Evolutionary conservation across 2,888 invertebrate species (phyloP).

Genomic region (Coelogynopora nodosa): DNA sequence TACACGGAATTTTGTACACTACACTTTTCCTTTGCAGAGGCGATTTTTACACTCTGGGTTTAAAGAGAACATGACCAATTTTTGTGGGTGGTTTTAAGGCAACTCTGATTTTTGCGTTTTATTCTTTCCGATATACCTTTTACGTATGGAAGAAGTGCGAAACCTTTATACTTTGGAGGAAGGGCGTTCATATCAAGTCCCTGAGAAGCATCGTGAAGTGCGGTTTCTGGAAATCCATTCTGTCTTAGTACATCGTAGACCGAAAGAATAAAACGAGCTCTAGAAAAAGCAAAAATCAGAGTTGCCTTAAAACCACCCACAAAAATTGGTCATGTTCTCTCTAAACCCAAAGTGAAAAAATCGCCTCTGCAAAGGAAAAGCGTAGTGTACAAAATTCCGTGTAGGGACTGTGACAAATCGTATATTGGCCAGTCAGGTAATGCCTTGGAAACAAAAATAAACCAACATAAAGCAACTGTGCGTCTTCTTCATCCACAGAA

Average conservation of each 20-base stretch:
- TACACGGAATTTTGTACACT: background rate
- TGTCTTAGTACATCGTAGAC: no score
- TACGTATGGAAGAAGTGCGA: no score
- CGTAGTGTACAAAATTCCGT: background rate
- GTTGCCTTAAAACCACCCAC: constrained; percentile 10
- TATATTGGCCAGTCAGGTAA: constrained; percentile 24
- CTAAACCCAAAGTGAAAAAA: background rate
- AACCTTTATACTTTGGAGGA: no score
- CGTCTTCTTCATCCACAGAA: constrained; percentile 7
- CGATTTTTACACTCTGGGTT: background rate
- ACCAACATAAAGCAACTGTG: constrained; percentile 28
- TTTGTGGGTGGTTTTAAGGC: constrained; percentile 10
- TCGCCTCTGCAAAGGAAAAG: background rate
- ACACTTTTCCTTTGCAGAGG: background rate
- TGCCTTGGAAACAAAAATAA: constrained; percentile 28
- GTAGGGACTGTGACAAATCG: constrained; percentile 25
- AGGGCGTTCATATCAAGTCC: no score
- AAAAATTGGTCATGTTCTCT: background rate
- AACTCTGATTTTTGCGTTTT: constrained; percentile 23
- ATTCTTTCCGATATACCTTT: background rate
- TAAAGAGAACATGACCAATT: background rate
- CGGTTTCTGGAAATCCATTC: no score
- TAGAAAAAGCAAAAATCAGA: constrained; percentile 28
- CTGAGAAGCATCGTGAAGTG: no score
- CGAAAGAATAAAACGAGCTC: constrained; percentile 16